phyloP scores from a whole-genome alignment of 2,797 vertebrate genomes.

The Cygnus olor region DNA sequence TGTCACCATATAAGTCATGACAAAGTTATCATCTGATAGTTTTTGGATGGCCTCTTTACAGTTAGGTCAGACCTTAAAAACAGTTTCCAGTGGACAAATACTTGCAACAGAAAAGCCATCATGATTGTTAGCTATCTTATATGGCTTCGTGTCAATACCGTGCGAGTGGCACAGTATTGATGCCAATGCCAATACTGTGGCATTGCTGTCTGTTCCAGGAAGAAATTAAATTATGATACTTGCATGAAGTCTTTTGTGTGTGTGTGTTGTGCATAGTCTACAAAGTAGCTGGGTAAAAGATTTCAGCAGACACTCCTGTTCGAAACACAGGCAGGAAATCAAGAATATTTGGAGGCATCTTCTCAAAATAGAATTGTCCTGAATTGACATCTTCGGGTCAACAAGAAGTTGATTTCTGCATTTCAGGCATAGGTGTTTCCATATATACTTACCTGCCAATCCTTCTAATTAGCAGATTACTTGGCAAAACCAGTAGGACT shows the following conservation, averaged over 20 bases:
- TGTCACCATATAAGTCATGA: background rate
- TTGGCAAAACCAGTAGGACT: background rate
- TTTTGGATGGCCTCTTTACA: constrained; percentile 1
- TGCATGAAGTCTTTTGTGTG: background rate
- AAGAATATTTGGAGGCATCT: background rate
- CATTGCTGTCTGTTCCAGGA: background rate
- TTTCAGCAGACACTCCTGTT: background rate
- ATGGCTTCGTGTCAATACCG: background rate
- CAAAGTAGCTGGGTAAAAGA: background rate
- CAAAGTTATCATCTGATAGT: background rate
- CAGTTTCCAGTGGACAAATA: background rate
- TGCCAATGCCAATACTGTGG: too few relatives aligned
- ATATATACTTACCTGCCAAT: background rate
- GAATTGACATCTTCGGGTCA: background rate
- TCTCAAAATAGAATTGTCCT: background rate
- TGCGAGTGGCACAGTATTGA: too few relatives aligned
- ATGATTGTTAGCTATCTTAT: background rate
- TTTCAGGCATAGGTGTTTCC: background rate
- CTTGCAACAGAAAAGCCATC: background rate
- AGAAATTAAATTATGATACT: background rate
- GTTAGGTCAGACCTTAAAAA: background rate
- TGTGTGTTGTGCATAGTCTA: background rate
- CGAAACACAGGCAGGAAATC: background rate
- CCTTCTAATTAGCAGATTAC: background rate
- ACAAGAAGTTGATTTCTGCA: background rate